These are phyloP conservation scores for Holotrichia oblita DNA, from an alignment of 1,140 invertebrate genomes.

Conservation along the genomic window DNA sequence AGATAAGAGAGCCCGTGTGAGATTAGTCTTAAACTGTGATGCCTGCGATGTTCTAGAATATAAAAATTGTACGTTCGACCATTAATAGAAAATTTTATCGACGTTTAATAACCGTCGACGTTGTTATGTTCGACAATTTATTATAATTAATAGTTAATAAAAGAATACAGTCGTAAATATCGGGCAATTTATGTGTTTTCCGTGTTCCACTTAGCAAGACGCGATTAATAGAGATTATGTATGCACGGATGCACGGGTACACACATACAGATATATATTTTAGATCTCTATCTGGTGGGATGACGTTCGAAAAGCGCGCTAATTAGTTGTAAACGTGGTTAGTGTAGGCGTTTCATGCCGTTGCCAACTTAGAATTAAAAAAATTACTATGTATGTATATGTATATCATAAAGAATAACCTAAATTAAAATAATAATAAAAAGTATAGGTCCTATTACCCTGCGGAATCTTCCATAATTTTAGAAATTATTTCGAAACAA, in stretches of 20 bases:
- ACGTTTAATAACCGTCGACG: conserved; percentile 9
- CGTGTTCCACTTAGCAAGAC: conserved; percentile 26
- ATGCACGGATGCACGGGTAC: background rate
- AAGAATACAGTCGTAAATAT: conserved; percentile 29
- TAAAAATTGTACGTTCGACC: conserved; percentile 6
- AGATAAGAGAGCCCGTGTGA: no score
- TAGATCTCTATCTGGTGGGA: background rate
- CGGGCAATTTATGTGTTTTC: conserved; percentile 35
- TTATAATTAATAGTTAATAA: conserved; percentile 41
- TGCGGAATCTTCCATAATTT: no score
- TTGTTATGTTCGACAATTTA: conserved; percentile 34
- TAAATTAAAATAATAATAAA: no score
- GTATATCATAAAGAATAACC: no score
- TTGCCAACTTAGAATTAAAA: no score
- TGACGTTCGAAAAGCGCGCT: conserved; percentile 6
- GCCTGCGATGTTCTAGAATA: background rate
- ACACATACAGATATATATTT: background rate
- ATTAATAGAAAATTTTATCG: conserved; percentile 27
- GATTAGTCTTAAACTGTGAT: no score
- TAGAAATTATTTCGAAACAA: no score
- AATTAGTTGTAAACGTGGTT: conserved; percentile 12
- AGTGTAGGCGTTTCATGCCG: background rate
- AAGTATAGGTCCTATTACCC: no score
- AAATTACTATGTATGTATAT: no score
- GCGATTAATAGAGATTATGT: background rate